Evolutionary conservation across 1,140 invertebrate species (phyloP).

Genomic region (Gonatopus flavifemur): DNA sequence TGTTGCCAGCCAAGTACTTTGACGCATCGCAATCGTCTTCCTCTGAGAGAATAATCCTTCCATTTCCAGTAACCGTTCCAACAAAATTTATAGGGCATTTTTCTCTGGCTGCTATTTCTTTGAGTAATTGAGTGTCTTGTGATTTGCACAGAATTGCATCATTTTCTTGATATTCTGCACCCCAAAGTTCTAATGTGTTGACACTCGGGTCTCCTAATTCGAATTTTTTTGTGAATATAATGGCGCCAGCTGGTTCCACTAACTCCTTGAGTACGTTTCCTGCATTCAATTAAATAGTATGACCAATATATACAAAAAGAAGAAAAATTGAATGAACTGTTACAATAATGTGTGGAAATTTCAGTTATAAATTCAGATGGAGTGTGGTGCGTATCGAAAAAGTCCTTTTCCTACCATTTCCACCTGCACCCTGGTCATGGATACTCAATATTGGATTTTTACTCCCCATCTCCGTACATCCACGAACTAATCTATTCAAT

Average conservation of each 20-base stretch:
- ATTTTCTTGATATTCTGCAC: constrained; percentile 97
- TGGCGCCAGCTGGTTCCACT: constrained; percentile 89
- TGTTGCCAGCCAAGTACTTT: constrained; percentile 44
- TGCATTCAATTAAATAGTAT: constrained; percentile 31
- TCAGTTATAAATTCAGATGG: not conserved
- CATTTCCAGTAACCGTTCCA: constrained; percentile 86
- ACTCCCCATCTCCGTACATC: constrained; percentile 80
- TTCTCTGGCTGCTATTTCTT: constrained; percentile 80
- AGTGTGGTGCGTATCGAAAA: too few species aligned
- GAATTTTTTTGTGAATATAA: constrained; percentile 86
- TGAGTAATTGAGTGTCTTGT: constrained; percentile 66
- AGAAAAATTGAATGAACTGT: not conserved
- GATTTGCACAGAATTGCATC: constrained; percentile 81
- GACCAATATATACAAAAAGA: not conserved
- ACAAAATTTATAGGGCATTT: constrained; percentile 92
- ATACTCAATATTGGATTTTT: constrained; percentile 92
- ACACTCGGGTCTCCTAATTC: constrained; percentile 93
- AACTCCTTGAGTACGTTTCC: constrained; percentile 97
- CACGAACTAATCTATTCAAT: constrained; percentile 88
- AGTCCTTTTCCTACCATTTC: constrained; percentile 82
- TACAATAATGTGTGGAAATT: not conserved
- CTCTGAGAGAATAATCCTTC: constrained; percentile 77
- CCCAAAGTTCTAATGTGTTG: constrained; percentile 92
- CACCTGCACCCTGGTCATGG: constrained; percentile 95
- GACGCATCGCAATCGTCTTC: constrained; percentile 51